Base-by-base conservation (phyloP, 1,140 invertebrate species). In the Platyura marginata region DNA sequence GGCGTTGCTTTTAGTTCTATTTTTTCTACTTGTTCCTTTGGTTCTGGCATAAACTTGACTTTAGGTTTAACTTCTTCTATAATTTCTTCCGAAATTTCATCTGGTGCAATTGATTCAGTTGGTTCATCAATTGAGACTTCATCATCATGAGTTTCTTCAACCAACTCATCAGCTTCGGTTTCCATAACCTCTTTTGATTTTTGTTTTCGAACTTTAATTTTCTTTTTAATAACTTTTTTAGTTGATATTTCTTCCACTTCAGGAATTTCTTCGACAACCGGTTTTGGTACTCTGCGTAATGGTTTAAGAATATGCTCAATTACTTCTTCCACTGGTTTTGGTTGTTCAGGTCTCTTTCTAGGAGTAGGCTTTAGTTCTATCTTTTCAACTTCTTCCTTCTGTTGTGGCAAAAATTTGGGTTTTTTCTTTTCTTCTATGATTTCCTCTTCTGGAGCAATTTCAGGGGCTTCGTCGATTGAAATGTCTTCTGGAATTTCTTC, bases 1-100 rank as follows among this genome's bases (percentile, higher is more conserved):
- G 59, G 46, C 32, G 67, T 59, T 41, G 63, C 61, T 43, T 64
- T 68, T 13, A 67, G 52, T 47, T 64, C 55, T 48, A 64, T 53
- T 39, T 62, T 49, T 49, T 61, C 53, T 36, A 43, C 38, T 53
- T 56, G 47, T 40, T 65, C 65, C 5, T 58, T 46, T 10, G 55
- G 59, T 15, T 56, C 58, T 1, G 56, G 57, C 44, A 59, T 59
- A 4, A 55, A 8, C 47, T 45, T 13, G 47, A 46, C 29, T 41
- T 45, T 42, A n/a, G n/a, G n/a, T 41, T 8, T 8, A 8, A 5
- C 8, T 35, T 10, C 8, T 35, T 29, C 13, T 35, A 15, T 15
- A 5, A 5, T 44, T 45, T n/a, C n/a, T n/a, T n/a, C n/a, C n/a
- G n/a, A n/a, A n/a, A n/a, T n/a, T n/a, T n/a, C n/a, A n/a, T n/a